Evolutionary conservation across 2,888 invertebrate species (phyloP), one percentile per base, ranked within the genome.

Genomic region (Lasioglossum villosulum): DNA sequence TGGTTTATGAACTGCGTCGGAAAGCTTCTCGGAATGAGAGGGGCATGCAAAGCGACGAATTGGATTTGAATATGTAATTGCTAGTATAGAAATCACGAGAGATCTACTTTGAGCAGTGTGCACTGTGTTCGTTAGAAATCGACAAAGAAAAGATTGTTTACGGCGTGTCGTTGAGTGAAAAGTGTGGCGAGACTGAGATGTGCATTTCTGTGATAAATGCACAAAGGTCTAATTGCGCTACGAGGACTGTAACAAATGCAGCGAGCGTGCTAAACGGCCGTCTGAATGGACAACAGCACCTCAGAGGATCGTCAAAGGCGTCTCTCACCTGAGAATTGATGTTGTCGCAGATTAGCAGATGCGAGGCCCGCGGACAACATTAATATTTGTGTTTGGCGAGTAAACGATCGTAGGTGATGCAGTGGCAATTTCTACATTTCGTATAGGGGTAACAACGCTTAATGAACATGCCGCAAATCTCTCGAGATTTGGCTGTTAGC

Each of bases 401-500:
- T 68, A 68, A 68, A 68, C 34, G 68, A 37, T 68, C 68, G 68
- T 23, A 34, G 37, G 68, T 68, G 68, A 68, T 23, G 12, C 68
- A 37, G 37, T 37, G 37, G 45, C 34, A 34, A 30, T 74, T 74
- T 52, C 74, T 52, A 74, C 30, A 5, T 74, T 74, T 30, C 34
- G 48, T 23, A 34, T 16, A 52, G 48, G 48, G 52, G 52, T 27
- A 52, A 68, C 37, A 68, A 68, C 68, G 37, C 68, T 68, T 68
- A 68, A 68, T 37, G 68, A 68, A 68, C 12, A 37, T 10, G 37
- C 68, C 68, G 23, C 68, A 68, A 68, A 68, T 68, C 68, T 37
- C 68, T 23, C 10, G 37, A 68, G 68, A 68, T 68, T 68, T 68
- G 68, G 68, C 68, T 68, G 68, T 68, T 68, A 68, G 68, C 68